These are phyloP conservation scores for Polydrusus pterygomalis DNA, from an alignment of 2,888 invertebrate genomes.

Conservation along the genomic window DNA sequence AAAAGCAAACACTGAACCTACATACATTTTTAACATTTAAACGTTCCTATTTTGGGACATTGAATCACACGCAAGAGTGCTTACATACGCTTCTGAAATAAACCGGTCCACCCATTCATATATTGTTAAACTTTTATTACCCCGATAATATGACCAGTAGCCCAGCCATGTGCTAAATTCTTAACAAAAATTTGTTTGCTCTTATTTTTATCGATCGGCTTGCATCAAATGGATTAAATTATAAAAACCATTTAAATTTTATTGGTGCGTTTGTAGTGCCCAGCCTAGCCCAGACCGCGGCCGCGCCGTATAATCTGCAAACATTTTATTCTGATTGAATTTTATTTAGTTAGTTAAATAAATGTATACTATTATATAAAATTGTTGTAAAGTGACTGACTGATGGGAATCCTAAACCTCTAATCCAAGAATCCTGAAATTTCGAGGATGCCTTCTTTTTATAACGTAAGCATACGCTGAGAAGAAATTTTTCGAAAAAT, in stretches of 20 bases:
- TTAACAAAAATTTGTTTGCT: conserved; percentile 4
- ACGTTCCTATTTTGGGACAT: conserved; percentile 47
- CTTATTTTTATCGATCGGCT: conserved; percentile 9
- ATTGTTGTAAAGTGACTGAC: no score
- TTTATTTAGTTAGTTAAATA: no score
- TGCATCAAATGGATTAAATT: background rate
- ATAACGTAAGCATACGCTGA: no score
- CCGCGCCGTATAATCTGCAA: no score
- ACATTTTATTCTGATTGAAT: no score
- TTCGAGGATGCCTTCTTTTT: no score
- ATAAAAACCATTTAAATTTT: background rate
- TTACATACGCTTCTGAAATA: conserved; percentile 27
- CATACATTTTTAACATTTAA: conserved; percentile 36
- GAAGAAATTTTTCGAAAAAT: no score
- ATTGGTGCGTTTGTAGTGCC: background rate
- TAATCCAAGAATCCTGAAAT: no score
- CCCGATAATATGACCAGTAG: conserved; percentile 38
- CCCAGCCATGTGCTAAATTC: conserved; percentile 38
- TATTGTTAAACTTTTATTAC: conserved; percentile 36
- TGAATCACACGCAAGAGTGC: conserved; percentile 25
- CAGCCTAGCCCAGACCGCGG: no score
- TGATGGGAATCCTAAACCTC: no score
- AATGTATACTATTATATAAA: no score
- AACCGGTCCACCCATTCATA: conserved; percentile 44
- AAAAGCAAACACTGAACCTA: conserved; percentile 33